Base-by-base conservation (phyloP, 2,113 vertebrate genomes). In the Heliornis fulica region DNA sequence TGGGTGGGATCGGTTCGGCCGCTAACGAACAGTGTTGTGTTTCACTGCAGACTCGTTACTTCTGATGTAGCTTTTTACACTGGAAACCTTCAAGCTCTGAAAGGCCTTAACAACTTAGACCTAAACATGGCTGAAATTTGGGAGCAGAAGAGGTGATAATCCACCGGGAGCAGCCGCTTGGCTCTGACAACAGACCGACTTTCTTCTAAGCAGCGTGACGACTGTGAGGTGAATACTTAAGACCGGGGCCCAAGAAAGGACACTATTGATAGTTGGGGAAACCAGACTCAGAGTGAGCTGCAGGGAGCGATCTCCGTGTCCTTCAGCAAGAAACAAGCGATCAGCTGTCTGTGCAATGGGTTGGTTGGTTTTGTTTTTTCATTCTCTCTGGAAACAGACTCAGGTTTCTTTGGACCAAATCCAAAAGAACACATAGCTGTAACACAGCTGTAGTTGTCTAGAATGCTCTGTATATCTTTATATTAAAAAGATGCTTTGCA, bases 61-160 rank as follows among this genome's bases (percentile, higher is more conserved):
- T 99, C 99, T 69, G 99, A 99, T 94, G 98, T 99, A 75, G 99
- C 99, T 61, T 99, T 99, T 98, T 99, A 99, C 99, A 98, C 98
- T 57, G 99, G 99, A 98, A 99, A 99, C 96, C 93, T 99, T 77
- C 99, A 99, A 98, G 98, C 97, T 65, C 98, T 99, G 97, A 98
- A 98, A 98, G 99, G 98, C 89, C 98, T 99, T 91, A 99, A 99
- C 97, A 95, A 96, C 54, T 97, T 99, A 84, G 99, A 99, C 97
- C 98, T 99, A 92, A 99, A 99, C 98, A 99, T 99, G 99, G 98
- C 97, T 0, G 99, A 99, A 96, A 99, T 99, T 95, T 99, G 99
- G 99, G 99, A 99, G 98, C 99, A 99, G 98, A 99, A 99, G 98
- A 99, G 99, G 99, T 99, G 99, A 99, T 98, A 84, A 87, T 72